Conservation (phyloP, 2,888 invertebrate species). For the Syritta pipiens region DNA sequence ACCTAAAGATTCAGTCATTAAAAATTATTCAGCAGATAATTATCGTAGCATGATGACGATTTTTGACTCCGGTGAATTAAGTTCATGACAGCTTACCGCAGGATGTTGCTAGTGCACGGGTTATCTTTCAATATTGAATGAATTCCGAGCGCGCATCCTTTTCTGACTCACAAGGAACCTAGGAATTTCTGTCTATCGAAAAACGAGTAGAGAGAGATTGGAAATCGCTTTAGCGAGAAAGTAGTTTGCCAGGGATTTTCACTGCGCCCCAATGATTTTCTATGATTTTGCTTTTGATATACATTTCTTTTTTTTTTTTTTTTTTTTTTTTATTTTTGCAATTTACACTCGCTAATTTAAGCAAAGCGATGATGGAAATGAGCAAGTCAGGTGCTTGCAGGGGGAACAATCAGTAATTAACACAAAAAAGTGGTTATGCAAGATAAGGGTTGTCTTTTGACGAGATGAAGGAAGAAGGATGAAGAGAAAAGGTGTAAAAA, state of each 20-base stretch:
- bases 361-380: slow-evolving; percentile 36
- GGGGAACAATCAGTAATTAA: slow-evolving; percentile 59
- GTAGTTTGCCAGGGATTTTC: slow-evolving; percentile 51
- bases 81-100: slow-evolving; percentile 55
- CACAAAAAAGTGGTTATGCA: slow-evolving; percentile 10
- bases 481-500: slow-evolving; percentile 3
- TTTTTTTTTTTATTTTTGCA: slow-evolving; percentile 17
- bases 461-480: not conserved
- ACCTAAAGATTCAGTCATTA: slow-evolving; percentile 61
- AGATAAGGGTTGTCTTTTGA: slow-evolving; percentile 7
- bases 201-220: slow-evolving; percentile 35
- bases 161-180: not conserved
- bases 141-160: not conserved
- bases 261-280: slow-evolving; percentile 23
- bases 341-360: slow-evolving; percentile 52
- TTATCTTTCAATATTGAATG: slow-evolving; percentile 60
- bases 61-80: slow-evolving; percentile 64
- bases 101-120: slow-evolving; percentile 42
- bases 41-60: slow-evolving; percentile 68
- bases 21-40: slow-evolving; percentile 69
- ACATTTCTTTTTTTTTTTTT: not conserved
- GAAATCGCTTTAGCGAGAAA: slow-evolving; percentile 65
- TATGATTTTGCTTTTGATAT: slow-evolving; percentile 23
- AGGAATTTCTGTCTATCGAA: slow-evolving; percentile 11
- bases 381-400: slow-evolving; percentile 17